Percentiles rank a stretch among this genome's conserved stretches.
These are phyloP conservation scores for Entomobrya multifasciata DNA, from an alignment of 2,888 invertebrate genomes.

Conservation along the genomic window DNA sequence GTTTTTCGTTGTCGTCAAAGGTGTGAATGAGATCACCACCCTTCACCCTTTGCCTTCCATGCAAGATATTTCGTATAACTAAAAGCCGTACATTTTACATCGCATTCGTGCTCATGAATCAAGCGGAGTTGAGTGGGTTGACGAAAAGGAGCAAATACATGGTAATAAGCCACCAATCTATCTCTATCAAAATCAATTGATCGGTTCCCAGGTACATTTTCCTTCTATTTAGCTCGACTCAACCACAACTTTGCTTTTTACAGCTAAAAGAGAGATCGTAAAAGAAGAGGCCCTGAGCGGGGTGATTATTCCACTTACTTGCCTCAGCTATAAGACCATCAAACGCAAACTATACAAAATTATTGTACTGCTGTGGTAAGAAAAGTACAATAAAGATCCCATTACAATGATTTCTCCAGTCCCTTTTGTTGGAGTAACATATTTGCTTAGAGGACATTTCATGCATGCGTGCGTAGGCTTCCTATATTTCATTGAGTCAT, in stretches of 20 bases:
- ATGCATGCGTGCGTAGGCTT: slow-evolving; percentile 34
- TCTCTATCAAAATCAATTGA: slow-evolving; percentile 67
- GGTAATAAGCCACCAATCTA: slow-evolving; percentile 64
- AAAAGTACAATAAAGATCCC: slow-evolving; percentile 15
- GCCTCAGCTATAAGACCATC: slow-evolving; percentile 48
- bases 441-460: slow-evolving; percentile 11
- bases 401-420: slow-evolving; percentile 10
- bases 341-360: slow-evolving; percentile 30
- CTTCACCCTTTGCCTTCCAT: slow-evolving; percentile 60
- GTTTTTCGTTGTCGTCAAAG: slow-evolving; percentile 56
- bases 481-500: slow-evolving; percentile 32
- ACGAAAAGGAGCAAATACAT: slow-evolving; percentile 53
- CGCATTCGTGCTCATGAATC: slow-evolving; percentile 44
- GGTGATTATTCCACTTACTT: slow-evolving; percentile 46
- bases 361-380: neutral
- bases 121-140: slow-evolving; percentile 51
- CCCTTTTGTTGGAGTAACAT: slow-evolving; percentile 3
- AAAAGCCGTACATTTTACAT: neutral
- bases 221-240: neutral
- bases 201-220: slow-evolving; percentile 32
- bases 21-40: slow-evolving; percentile 72
- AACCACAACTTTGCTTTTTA: slow-evolving; percentile 10
- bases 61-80: neutral
- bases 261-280: neutral
- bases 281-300: slow-evolving; percentile 24